Base-by-base conservation (phyloP, 2,797 vertebrate species). In the Bovichtus variegatus region DNA sequence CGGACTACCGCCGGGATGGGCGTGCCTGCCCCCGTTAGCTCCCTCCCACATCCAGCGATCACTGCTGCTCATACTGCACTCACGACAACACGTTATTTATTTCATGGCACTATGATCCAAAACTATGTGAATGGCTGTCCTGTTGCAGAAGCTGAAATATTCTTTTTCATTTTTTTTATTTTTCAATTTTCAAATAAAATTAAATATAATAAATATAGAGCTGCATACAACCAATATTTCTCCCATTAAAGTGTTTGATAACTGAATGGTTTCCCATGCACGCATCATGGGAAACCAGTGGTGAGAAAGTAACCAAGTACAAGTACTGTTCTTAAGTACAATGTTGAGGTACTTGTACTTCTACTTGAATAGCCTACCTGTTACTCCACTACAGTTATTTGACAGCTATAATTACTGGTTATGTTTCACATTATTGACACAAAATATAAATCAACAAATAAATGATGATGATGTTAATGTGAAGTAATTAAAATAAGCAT, bases 1-100 rank as follows among this genome's bases (percentile, higher is more conserved):
- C 83, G 38, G 47, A 49, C 84, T 12, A n/a, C 66, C 29, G 72
- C 1, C 55, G 55, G 80, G 84, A 74, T 85, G 85, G 89, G 89
- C 85, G 89, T 82, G 90, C 76, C 88, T 66, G 58, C 27, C 23
- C 66, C 73, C 11, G 34, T 27, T 6, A 31, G 72, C 46, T 36
- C 82, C 87, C 86, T 70, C 86, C 83, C 64, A 68, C 62, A 13
- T 18, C 78, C 71, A 1, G 49, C 73, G 62, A 19, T 51, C 71
- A 50, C 51, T 3, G 53, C 79, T 2, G 12, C 71, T 36, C 50
- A 4, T 6, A 13, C n/a, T n/a, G 60, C 2, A 51, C 54, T 40
- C 43, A 23, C 1, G 44, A 29, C 9, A 0, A 2, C 6, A 1
- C 7, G 21, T 72, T 25, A 57, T 50, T 44, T 36, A 58, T 12